Base-by-base conservation (phyloP, 2,797 vertebrate genomes). In the Eurystomus glaucurus region DNA sequence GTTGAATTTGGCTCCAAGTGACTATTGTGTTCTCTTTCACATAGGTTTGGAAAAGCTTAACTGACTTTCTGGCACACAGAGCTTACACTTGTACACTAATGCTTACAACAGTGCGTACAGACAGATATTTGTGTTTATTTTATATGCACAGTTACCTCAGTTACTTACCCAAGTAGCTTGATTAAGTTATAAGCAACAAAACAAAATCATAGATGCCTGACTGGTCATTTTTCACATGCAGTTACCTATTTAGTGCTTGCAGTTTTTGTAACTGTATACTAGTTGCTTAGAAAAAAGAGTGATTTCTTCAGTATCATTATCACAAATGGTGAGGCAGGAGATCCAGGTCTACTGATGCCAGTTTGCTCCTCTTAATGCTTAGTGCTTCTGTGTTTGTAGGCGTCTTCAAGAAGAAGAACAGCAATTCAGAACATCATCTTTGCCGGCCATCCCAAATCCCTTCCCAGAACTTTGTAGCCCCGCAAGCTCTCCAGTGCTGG, bases 361-460 rank as follows among this genome's bases (percentile, higher is more conserved):
- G 13, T 70, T 89, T 93, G 41, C 81, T 89, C 25, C 70, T 90
- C 71, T 55, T 97, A 92, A 98, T 74, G 16, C 4, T 3, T 10
- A 45, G 14, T 93, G 72, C 35, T 94, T 86, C 74, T 95, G 41
- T 89, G 66, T 92, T 68, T 92, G 1, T 80, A 99, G 99, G 98
- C 99, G 99, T 90, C 98, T 99, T 86, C 99, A 99, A 96, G 99
- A 99, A 90, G 99, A 99, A 96, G 99, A 99, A 75, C 99, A 99
- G 97, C 99, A 99, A 66, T 98, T 99, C 69, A 98, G 98, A 96
- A 99, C 99, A 1, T 99, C 99, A 0, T 99, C 99, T 70, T 98
- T 99, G 97, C 99, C 99, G 3, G 99, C 99, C 97, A 99, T 99
- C 96, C 99, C 99, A 37, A 99, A 99, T 96, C 99, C 99, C 4